These are phyloP conservation scores for Nettapus auritus DNA, from an alignment of 2,113 vertebrate genomes.

Conservation along the genomic window DNA sequence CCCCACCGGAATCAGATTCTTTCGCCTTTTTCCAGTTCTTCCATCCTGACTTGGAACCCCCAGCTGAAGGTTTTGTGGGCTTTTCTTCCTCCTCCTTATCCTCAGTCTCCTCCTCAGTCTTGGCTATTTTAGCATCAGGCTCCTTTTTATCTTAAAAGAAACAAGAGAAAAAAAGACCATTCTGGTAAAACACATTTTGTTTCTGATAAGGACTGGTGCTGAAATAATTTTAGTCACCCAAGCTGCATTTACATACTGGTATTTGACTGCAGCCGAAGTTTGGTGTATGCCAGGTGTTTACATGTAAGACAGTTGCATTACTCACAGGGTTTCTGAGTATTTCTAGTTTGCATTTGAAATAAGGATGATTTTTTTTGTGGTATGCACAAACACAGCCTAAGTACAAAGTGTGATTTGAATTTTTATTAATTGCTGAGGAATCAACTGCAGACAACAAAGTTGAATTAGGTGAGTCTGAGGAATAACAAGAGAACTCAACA, in stretches of 20 bases:
- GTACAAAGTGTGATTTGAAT: neutral
- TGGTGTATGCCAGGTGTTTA: neutral
- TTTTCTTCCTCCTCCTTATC: conserved; percentile 46
- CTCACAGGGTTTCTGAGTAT: neutral
- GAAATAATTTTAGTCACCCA: neutral
- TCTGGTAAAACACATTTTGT: neutral
- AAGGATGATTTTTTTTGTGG: neutral
- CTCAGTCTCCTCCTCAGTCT: neutral
- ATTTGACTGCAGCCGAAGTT: neutral
- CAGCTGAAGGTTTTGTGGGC: neutral
- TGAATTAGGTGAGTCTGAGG: neutral
- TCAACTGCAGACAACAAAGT: neutral
- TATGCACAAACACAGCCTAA: neutral
- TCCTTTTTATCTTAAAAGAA: conserved; percentile 65
- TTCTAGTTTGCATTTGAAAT: neutral
- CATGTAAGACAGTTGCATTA: neutral
- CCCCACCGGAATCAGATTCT: neutral
- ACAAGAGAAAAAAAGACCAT: neutral
- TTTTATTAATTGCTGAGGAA: neutral
- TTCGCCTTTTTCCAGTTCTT: conserved; percentile 42
- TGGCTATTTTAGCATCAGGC: conserved; percentile 60
- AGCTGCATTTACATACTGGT: neutral
- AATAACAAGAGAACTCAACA: neutral
- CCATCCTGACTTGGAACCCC: conserved; percentile 44
- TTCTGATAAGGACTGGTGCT: neutral